Base-by-base conservation (phyloP, 2,113 vertebrate genomes). In the Microtus oregoni region DNA sequence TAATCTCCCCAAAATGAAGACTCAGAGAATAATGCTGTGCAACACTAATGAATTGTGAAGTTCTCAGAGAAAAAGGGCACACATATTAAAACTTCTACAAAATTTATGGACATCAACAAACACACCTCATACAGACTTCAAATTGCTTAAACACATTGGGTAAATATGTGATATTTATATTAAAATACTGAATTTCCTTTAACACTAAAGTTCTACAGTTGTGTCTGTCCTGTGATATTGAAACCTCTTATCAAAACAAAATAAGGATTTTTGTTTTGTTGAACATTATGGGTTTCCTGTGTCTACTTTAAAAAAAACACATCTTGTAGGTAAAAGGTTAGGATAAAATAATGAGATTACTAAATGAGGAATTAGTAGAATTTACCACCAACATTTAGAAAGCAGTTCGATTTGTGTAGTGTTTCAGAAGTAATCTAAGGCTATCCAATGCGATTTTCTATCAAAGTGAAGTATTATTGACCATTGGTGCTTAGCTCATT, bases 301-400 rank as follows among this genome's bases (percentile, higher is more conserved):
- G 78, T 77, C 44, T 22, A 75, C 13, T 78, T 94, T 92, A 77
- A 94, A 72, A n/a, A 90, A 89, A 95, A 87, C 28, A 95, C 7
- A 93, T 44, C 22, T 61, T 58, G 87, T 92, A 92, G 89, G 76
- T 87, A 87, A 81, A 96, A 90, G 28, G 61, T 41, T 86, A 58
- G 19, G 19, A 38, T 91, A 14, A 92, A 94, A 91, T 76, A 96
- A 87, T 30, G 24, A 93, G 83, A 44, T 30, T 83, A 82, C 15
- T 87, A 91, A 95, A 93, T 87, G 78, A 94, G 20, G 86, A 95
- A 96, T 94, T 92, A 86, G 72, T 88, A 97, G 70, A 88, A 95
- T 9, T 92, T 22, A 65, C 7, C 6, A 58, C 10, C 58, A 92
- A 52, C 47, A 92, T 86, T 95, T 76, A 92, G 32, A 90, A 19